Conservation (phyloP, 2,113 vertebrate species). For the Mus pahari region DNA sequence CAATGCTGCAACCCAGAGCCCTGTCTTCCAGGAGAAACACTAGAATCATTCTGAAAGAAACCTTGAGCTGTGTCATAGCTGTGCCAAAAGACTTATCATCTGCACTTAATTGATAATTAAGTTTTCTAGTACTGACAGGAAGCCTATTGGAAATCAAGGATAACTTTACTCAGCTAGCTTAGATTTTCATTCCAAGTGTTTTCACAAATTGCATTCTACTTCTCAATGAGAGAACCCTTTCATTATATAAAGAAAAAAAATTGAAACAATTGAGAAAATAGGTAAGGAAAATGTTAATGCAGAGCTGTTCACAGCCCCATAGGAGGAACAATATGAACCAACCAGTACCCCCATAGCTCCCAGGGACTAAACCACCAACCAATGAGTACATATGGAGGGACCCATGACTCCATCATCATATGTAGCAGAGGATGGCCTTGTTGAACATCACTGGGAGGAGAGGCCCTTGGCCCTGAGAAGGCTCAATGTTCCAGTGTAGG, state of each 20-base stretch:
- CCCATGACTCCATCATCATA: no score
- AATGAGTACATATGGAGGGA: no score
- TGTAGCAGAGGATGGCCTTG: no score
- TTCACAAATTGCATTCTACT: background rate
- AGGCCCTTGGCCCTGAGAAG: no score
- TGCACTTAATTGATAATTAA: background rate
- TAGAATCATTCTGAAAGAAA: background rate
- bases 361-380: no score
- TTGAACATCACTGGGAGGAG: no score
- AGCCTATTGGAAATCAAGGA: constrained; percentile 22
- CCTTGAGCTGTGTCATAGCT: background rate
- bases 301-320: background rate
- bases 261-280: background rate
- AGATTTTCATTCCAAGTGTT: background rate
- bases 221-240: background rate
- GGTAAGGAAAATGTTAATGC: background rate
- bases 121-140: background rate
- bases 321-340: no score
- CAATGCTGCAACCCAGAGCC: background rate
- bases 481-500: no score
- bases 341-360: no score
- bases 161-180: background rate
- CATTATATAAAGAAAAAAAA: constrained; percentile 26
- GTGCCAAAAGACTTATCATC: background rate
- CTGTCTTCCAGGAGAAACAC: background rate